Conservation (phyloP, 2,888 invertebrate genomes). For the Cheilosia urbana region DNA sequence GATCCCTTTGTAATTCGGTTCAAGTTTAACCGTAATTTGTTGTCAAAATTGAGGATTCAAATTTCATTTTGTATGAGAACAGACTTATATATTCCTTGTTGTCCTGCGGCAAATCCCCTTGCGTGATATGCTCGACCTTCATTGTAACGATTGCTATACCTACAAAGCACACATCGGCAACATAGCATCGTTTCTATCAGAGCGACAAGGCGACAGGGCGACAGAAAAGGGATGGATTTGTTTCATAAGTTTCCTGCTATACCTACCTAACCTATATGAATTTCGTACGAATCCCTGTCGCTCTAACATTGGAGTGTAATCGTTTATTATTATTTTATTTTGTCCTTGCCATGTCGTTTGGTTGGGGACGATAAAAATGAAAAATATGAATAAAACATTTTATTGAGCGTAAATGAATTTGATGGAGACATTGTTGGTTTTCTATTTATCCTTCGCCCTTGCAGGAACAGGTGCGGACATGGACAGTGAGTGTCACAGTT, state of each 20-base stretch:
- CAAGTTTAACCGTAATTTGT: slow-evolving; percentile 78
- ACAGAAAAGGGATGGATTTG: slow-evolving; percentile 53
- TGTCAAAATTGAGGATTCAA: slow-evolving; percentile 76
- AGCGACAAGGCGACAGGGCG: too few species aligned
- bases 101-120: slow-evolving; percentile 68
- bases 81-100: slow-evolving; percentile 58
- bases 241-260: slow-evolving; percentile 36
- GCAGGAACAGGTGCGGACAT: slow-evolving; percentile 42
- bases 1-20: slow-evolving; percentile 80
- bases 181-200: slow-evolving; percentile 27
- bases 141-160: slow-evolving; percentile 51
- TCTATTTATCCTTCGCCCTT: slow-evolving; percentile 7
- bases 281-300: slow-evolving; percentile 39
- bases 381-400: slow-evolving; percentile 69
- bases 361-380: slow-evolving; percentile 27
- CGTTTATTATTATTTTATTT: slow-evolving; percentile 46
- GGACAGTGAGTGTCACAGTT: not conserved
- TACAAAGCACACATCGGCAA: slow-evolving; percentile 35
- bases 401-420: slow-evolving; percentile 67
- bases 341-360: slow-evolving; percentile 8
- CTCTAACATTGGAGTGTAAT: slow-evolving; percentile 44
- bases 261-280: not conserved
- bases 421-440: slow-evolving; percentile 56
- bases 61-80: slow-evolving; percentile 67
- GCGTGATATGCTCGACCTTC: slow-evolving; percentile 48